These are phyloP conservation scores for Coecobrya sp. DNA, from an alignment of 2,888 invertebrate species.

Conservation along the genomic window DNA sequence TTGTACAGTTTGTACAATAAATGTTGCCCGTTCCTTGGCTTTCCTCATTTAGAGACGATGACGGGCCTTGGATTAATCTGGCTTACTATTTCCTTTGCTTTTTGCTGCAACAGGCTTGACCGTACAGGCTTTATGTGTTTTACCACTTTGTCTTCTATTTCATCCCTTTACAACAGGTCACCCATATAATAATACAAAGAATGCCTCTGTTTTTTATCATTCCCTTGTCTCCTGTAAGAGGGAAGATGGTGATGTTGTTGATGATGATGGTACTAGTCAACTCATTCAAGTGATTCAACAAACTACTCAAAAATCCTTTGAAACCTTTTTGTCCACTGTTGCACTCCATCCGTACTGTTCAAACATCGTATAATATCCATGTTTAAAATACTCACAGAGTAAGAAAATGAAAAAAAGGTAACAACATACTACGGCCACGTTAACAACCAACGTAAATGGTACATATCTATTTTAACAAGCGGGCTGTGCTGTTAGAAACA, in stretches of 20 bases:
- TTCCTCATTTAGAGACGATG: conserved; percentile 36
- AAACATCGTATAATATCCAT: conserved; percentile 19
- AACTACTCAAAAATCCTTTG: conserved; percentile 42
- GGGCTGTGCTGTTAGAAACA: conserved; percentile 33
- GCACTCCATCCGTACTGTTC: neutral
- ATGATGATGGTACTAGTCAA: conserved; percentile 48
- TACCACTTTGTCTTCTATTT: conserved; percentile 58
- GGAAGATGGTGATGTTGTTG: conserved; percentile 22
- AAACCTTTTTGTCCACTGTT: conserved; percentile 33
- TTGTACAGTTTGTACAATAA: conserved; percentile 48
- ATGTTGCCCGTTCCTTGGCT: conserved; percentile 35
- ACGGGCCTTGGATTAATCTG: conserved; percentile 33
- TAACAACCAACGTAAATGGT: conserved; percentile 32
- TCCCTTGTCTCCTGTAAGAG: neutral
- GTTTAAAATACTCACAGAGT: conserved; percentile 2
- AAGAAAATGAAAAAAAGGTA: conserved; percentile 29
- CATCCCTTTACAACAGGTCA: conserved; percentile 51
- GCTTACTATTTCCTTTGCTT: neutral
- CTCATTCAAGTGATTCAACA: conserved; percentile 56
- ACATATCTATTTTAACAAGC: conserved; percentile 18
- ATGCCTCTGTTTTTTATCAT: conserved; percentile 55
- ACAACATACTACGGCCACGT: conserved; percentile 36
- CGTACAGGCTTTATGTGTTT: conserved; percentile 59
- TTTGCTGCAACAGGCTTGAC: conserved; percentile 17
- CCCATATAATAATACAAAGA: conserved; percentile 49